Evolutionary conservation across 2,888 invertebrate species (phyloP), one percentile per base, ranked within the genome.

Genomic region (Dyspetes luteomarginatus): DNA sequence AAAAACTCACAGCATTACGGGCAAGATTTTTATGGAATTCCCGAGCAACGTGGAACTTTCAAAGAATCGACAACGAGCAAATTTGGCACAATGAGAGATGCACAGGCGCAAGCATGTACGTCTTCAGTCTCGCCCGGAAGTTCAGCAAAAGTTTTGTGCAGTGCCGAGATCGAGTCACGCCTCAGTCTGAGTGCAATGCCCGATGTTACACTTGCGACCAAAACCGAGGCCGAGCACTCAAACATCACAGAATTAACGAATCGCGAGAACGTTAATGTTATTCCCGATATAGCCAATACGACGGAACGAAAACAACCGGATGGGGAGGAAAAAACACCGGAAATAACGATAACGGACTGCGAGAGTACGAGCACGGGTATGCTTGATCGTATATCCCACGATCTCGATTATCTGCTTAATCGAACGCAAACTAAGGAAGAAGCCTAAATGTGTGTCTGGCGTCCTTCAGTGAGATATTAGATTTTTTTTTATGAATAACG

Each of bases 391-490:
- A 97, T 97, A 88, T 95, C 96, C 0, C 95, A 95, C 88, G 97
- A 97, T 92, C 93, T 97, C 85, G 96, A 97, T 92, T 97, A 96
- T 92, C 93, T 97, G 85, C 93, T 97, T 79, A 97, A 97, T 91
- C 94, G 96, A 81, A 94, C 93, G 80, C 93, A 93, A 79, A 91
- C 87, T 12, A 83, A 85, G 26, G 88, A 90, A 60, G 89, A 88
- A 26, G 82, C 85, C 76, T 88, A 84, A 81, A 36, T 52, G 19
- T 43, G 15, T 30, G 17, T 17, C 9, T 36, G 3, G 15, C 12
- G 1, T 50, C 15, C 28, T 28, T 22, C 43, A 48, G 60, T 12
- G 26, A 64, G 7, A 71, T 41, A 65, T 36, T 72, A 1, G 15
- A 19, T 41, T 41, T 56, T 41, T 41, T 56, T 36, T 52, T 22